These are phyloP conservation scores for Condylura cristata DNA, from an alignment of 2,113 vertebrate genomes.

Conservation along the genomic window DNA sequence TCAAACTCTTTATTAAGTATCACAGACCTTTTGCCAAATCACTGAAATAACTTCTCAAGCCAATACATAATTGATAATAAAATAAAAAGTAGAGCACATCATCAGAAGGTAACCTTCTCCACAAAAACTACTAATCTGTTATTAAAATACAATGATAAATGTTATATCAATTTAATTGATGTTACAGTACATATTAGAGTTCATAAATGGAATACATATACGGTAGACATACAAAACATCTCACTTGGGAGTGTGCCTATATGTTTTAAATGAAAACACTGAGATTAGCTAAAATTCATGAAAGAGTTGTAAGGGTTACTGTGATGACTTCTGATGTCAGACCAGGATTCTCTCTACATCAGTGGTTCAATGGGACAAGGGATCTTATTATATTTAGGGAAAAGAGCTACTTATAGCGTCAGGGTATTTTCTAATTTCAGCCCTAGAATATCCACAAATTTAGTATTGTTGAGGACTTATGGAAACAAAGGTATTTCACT, in stretches of 20 bases:
- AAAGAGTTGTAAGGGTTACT: too few species aligned
- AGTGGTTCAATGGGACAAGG: too few species aligned
- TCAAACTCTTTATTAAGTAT: accelerated
- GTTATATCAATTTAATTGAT: background rate
- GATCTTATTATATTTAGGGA: too few species aligned
- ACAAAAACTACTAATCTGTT: background rate
- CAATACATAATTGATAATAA: background rate
- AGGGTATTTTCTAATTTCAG: too few species aligned
- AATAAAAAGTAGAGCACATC: background rate
- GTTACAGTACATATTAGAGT: background rate
- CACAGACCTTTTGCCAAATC: background rate
- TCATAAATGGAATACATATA: background rate
- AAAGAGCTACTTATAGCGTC: too few species aligned
- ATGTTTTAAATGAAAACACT: background rate
- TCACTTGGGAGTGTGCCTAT: background rate
- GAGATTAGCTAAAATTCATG: background rate
- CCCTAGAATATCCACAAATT: too few species aligned
- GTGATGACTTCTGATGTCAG: too few species aligned
- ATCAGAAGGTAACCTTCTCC: background rate
- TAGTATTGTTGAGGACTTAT: too few species aligned
- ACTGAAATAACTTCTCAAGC: background rate
- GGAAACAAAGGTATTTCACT: too few species aligned
- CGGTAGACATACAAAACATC: background rate
- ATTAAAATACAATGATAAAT: background rate
- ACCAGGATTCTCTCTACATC: too few species aligned